Percentiles rank a stretch among this genome's conserved stretches.
phyloP scores from a whole-genome alignment of 1,140 invertebrate species.

The Periplaneta americana region DNA sequence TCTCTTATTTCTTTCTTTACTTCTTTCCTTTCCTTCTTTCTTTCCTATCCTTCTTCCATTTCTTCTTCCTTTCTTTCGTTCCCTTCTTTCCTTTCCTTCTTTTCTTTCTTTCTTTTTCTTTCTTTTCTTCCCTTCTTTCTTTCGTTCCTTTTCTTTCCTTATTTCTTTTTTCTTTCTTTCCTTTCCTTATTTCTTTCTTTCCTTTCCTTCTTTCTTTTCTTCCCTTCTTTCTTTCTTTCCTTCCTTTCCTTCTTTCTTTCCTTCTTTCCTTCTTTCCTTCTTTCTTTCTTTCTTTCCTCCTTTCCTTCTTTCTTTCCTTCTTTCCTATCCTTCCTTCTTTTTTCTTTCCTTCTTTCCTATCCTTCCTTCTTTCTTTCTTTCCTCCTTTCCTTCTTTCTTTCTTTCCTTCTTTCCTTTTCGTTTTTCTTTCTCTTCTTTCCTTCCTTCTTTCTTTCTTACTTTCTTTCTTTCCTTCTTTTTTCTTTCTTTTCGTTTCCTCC shows the following conservation, averaged over 20 bases:
- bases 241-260: neutral
- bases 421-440: no score
- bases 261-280: neutral
- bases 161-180: neutral
- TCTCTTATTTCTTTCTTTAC: no score
- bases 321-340: no score
- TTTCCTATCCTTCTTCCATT: neutral
- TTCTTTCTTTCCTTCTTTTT: no score
- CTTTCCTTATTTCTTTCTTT: neutral
- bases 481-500: no score
- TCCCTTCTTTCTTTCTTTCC: neutral
- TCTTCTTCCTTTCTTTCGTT: neutral
- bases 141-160: neutral
- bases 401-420: no score
- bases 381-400: no score
- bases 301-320: no score
- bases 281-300: neutral
- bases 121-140: neutral
- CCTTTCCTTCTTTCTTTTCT: neutral
- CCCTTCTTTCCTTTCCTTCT: neutral
- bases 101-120: neutral
- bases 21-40: neutral
- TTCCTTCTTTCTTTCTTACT: no score
- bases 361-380: no score
- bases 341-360: no score